Conservation (phyloP, 2,797 vertebrate genomes). For the Bovichtus diacanthus region DNA sequence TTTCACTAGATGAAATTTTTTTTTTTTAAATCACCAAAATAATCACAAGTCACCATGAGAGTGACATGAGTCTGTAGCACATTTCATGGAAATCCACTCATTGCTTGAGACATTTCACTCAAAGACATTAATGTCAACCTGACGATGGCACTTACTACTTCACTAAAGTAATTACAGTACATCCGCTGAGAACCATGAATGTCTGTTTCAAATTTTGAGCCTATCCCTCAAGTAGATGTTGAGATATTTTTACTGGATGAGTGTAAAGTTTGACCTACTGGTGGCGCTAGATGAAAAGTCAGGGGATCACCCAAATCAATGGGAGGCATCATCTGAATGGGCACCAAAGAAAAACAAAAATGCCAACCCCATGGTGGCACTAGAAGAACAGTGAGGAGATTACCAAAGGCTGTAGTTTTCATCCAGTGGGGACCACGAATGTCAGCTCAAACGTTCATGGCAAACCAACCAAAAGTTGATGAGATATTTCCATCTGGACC, state of each 20-base stretch:
- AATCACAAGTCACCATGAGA: not conserved
- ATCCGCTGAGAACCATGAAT: not conserved
- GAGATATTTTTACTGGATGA: no score
- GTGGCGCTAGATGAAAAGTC: no score
- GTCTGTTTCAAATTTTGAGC: not conserved
- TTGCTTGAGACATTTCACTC: no score
- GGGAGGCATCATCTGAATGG: not conserved
- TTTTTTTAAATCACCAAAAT: not conserved
- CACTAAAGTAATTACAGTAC: not conserved
- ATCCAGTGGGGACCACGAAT: not conserved
- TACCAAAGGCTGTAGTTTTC: not conserved
- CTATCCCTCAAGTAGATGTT: not conserved
- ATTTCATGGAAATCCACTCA: not conserved
- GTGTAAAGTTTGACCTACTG: no score
- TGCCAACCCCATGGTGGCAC: no score
- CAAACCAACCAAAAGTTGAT: not conserved
- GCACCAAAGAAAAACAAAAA: not conserved
- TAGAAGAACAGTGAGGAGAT: not conserved
- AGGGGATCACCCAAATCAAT: not conserved
- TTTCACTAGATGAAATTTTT: not conserved
- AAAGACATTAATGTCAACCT: no score
- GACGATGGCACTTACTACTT: not conserved
- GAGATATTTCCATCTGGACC: not conserved
- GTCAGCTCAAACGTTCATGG: not conserved
- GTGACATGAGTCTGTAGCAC: not conserved